These are phyloP conservation scores for human (Homo sapiens) DNA, from an alignment of 2,113 vertebrate species.

Conservation along the genomic window GRCh38 chr5:56940001-56940500, in stretches of 20 bases:
- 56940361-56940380: background rate
- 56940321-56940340: background rate
- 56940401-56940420: background rate
- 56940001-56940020: constrained; percentile 17
- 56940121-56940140: too few relatives aligned
- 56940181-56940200: background rate
- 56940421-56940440: background rate
- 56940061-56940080: too few relatives aligned
- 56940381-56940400: background rate
- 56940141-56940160: too few relatives aligned
- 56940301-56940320: background rate
- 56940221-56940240: background rate
- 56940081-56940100: too few relatives aligned
- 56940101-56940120: too few relatives aligned
- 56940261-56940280: background rate
- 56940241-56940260: background rate
- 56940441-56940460: background rate
- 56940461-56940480: background rate
- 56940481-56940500: background rate
- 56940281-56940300: background rate
- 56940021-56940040: background rate
- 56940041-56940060: background rate
- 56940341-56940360: background rate
- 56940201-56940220: background rate
- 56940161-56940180: background rate